Base-by-base conservation (phyloP, 2,888 invertebrate species). In the Onthophagus sagittarius region DNA sequence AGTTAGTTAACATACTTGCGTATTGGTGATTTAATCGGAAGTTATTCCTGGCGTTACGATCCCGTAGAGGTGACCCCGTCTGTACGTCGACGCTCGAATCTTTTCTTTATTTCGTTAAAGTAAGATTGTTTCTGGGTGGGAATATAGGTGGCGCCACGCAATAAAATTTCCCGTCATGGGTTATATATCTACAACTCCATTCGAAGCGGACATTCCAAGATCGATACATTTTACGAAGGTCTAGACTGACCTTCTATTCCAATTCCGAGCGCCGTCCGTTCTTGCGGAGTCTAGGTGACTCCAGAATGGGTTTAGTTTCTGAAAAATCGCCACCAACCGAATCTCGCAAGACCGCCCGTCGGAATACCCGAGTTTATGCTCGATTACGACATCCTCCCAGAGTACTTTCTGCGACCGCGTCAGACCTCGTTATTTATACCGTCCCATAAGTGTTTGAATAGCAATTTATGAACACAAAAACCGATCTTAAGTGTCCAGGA, bases 141-240 rank as follows among this genome's bases (percentile, higher is more conserved):
- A 75, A 31, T 32, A 32, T 32, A 67, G 67, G 76, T 75, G 77
- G 77, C 76, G 76, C 75, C 76, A 76, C 77, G 77, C 77, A 78
- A 78, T 78, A 79, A 78, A 79, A 79, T 78, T 79, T 76, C 77
- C 77, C 77, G 79, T 78, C 77, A 74, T 73, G 77, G 77, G 78
- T 76, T 77, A 78, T 78, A 78, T 77, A 77, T 79, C 77, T 77
- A 75, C 76, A 77, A 76, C 75, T 78, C 75, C 75, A 76, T 79
- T 77, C 75, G 74, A 76, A 76, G 75, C 77, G 76, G 76, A 70
- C 75, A 75, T 73, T 71, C 74, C 71, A 74, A 71, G 76, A 78
- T 78, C 77, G 77, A 79, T 77, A 78, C 75, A 77, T 78, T 77
- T 77, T 74, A 76, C 77, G 74, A 74, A 71, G 67, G 75, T 74